phyloP scores from a whole-genome alignment of 2,888 invertebrate species.

The Drosophila meridionalis region DNA sequence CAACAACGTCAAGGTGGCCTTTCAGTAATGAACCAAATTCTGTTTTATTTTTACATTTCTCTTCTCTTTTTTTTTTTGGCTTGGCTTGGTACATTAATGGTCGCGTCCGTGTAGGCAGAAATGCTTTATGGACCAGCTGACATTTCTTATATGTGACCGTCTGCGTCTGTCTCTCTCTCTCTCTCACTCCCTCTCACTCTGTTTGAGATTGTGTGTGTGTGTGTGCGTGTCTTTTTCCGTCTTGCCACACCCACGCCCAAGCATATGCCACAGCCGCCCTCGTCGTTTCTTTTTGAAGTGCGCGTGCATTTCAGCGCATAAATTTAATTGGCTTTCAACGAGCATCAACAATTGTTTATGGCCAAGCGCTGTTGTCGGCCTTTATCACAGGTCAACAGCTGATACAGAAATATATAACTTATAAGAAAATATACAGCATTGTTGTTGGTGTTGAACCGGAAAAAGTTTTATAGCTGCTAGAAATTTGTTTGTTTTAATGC shows the following conservation, averaged over 20 bases:
- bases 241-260: conserved; percentile 22
- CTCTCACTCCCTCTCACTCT: no score
- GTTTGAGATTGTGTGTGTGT: conserved; percentile 5
- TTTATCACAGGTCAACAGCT: conserved; percentile 53
- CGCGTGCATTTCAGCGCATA: conserved; percentile 67
- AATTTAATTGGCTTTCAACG: conserved; percentile 73
- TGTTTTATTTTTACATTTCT: conserved; percentile 68
- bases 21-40: conserved; percentile 78
- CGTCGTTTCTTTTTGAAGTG: conserved; percentile 51
- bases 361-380: conserved; percentile 44
- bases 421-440: conserved; percentile 13
- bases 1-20: conserved; percentile 76
- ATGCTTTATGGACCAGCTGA: conserved; percentile 71
- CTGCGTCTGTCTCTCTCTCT: not conserved
- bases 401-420: conserved; percentile 32
- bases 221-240: conserved; percentile 18
- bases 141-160: conserved; percentile 35
- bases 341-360: conserved; percentile 70
- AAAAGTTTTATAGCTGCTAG: conserved; percentile 28
- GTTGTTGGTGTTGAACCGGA: conserved; percentile 1
- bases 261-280: conserved; percentile 11
- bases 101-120: conserved; percentile 43
- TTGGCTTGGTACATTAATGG: conserved; percentile 61
- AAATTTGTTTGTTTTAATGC: not conserved
- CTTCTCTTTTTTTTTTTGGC: conserved; percentile 27